Percentiles rank a stretch among this genome's conserved stretches.
Evolutionary conservation across 2,888 invertebrate species (phyloP).

Genomic region (Odontomyia ornata): DNA sequence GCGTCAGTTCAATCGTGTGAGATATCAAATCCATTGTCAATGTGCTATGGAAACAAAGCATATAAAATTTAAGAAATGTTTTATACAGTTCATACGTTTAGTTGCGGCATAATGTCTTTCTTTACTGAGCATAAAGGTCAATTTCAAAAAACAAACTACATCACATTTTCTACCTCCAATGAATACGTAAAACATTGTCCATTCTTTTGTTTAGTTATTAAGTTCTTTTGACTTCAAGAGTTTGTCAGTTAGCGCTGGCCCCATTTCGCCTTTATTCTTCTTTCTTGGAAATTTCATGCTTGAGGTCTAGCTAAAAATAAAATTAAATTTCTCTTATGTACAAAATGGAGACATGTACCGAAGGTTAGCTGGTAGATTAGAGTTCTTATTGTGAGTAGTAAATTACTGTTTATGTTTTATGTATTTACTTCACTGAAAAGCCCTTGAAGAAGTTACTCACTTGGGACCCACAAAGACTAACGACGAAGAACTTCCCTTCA

Average conservation of each 20-base stretch:
- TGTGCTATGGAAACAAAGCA: not conserved
- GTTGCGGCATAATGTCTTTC: not conserved
- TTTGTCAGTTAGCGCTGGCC: not conserved
- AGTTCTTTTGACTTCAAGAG: not conserved
- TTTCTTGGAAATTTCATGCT: not conserved
- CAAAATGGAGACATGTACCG: not conserved
- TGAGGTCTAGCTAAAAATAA: constrained; percentile 17
- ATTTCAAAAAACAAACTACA: constrained; percentile 1
- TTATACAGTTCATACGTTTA: not conserved
- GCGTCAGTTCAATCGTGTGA: not conserved
- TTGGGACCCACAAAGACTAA: no score
- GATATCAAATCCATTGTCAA: not conserved
- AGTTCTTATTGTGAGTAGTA: not conserved
- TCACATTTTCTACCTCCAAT: not conserved
- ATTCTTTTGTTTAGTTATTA: not conserved
- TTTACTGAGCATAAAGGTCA: constrained; percentile 23
- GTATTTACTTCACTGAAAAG: no score
- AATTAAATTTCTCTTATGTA: not conserved
- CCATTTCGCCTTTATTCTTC: not conserved
- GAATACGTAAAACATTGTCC: constrained; percentile 19
- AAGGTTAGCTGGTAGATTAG: not conserved
- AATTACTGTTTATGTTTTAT: no score
- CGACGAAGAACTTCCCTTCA: no score
- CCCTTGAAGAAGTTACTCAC: no score
- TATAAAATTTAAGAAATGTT: constrained; percentile 6